These are phyloP conservation scores for Anser cygnoides DNA, from an alignment of 2,113 vertebrate species.

Conservation along the genomic window DNA sequence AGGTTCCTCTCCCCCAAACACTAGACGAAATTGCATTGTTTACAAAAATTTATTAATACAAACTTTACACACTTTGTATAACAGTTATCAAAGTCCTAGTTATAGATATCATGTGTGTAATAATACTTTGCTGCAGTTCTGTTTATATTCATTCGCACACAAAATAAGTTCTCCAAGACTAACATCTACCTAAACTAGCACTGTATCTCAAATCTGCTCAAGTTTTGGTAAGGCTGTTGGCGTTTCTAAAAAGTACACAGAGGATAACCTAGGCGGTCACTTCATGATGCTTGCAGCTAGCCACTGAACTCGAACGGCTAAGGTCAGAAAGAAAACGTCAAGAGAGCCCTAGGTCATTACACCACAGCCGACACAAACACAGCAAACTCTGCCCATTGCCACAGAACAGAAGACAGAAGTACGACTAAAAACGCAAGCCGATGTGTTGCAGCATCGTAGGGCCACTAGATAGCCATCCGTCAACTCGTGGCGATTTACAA, in stretches of 20 bases:
- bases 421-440: slow-evolving; percentile 90
- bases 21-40: slow-evolving; percentile 94
- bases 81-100: slow-evolving; percentile 94
- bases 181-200: slow-evolving; percentile 82
- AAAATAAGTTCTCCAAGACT: slow-evolving; percentile 86
- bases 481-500: slow-evolving; percentile 96
- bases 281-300: slow-evolving; percentile 82
- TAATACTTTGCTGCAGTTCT: slow-evolving; percentile 86
- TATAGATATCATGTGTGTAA: slow-evolving; percentile 87
- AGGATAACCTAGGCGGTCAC: slow-evolving; percentile 82
- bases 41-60: slow-evolving; percentile 99
- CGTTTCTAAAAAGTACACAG: slow-evolving; percentile 84
- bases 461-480: slow-evolving; percentile 98
- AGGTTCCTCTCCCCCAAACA: slow-evolving; percentile 84
- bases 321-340: slow-evolving; percentile 81
- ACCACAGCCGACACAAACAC: slow-evolving; percentile 80
- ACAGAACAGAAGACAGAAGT: slow-evolving; percentile 79
- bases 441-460: slow-evolving; percentile 99
- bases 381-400: slow-evolving; percentile 80
- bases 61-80: slow-evolving; percentile 96
- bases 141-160: slow-evolving; percentile 89
- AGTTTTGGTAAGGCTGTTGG: slow-evolving; percentile 95
- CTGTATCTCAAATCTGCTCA: slow-evolving; percentile 83
- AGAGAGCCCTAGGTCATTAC: slow-evolving; percentile 78
- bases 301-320: slow-evolving; percentile 82